Evolutionary conservation across 1,140 invertebrate species (phyloP), one percentile per base, ranked within the genome.

Genomic region (Asobara japonica): DNA sequence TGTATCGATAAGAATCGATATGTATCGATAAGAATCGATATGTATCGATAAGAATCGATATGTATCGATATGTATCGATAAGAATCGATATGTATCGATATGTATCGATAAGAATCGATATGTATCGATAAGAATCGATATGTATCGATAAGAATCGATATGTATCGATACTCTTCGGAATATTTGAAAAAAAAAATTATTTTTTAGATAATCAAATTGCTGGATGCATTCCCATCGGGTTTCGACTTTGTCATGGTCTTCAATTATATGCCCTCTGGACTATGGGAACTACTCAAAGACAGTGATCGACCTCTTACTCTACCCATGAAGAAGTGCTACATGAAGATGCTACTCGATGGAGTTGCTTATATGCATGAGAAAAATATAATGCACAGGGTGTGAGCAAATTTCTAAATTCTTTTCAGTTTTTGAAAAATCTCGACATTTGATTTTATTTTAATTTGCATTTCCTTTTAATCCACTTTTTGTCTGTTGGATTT

Each of bases 331-430:
- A 97, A 98, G 84, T 91, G 91, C 6, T 99, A 98, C 81, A 93
- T 94, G 78, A 90, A 92, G 74, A 99, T 99, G 97, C 88, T 99
- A 65, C 88, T 99, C 0, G 93, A 94, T 77, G 98, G 97, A 8
- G 91, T 98, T 3, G 89, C 91, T 18, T 97, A 96, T 83, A 92
- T 98, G 83, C 98, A 99, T 83, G 88, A 90, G 11, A 92, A 95
- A 80, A 92, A 94, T 71, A 96, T 99, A 62, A 98, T 99, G 94
- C 98, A 99, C 81, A 91, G 97, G 85, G 95, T 97, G 90, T 67
- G 56, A 11, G 20, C 41, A 67, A 36, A 27, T 60, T 60, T 27
- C 25, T n/a, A 60, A 60, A 10, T n/a, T n/a, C n/a, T n/a, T n/a
- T n/a, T n/a, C n/a, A n/a, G n/a, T n/a, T n/a, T n/a, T n/a, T n/a